Evolutionary conservation across 2,888 invertebrate genomes (phyloP).

Genomic region (Drosophila pegasa): DNA sequence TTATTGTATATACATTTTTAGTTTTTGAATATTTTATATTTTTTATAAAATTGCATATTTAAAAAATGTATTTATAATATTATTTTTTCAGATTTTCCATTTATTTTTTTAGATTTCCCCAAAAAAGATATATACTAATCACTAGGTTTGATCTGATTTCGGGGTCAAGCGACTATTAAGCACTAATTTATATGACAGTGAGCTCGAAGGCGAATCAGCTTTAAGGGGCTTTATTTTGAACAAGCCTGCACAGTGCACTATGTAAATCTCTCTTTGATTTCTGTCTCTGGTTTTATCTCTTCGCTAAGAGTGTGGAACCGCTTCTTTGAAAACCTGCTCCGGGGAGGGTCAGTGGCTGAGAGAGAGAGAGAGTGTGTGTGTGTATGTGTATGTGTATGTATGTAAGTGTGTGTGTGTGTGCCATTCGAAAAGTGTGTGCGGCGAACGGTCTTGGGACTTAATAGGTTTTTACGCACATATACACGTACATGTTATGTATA

Average conservation of each 20-base stretch:
- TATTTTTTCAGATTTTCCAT: too few relatives aligned
- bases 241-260: conserved; percentile 22
- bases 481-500: conserved; percentile 9
- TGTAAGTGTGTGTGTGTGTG: conserved; percentile 4
- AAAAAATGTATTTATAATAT: too few relatives aligned
- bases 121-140: background rate
- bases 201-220: conserved; percentile 8
- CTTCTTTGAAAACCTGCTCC: conserved; percentile 48
- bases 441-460: conserved; percentile 21
- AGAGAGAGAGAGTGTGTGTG: conserved; percentile 15
- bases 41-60: too few relatives aligned
- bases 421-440: conserved; percentile 19
- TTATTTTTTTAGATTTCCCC: too few relatives aligned
- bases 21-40: too few relatives aligned
- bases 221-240: conserved; percentile 16
- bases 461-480: conserved; percentile 28
- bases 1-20: too few relatives aligned
- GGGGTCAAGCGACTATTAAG: background rate
- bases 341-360: conserved; percentile 55
- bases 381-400: conserved; percentile 4
- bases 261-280: conserved; percentile 26
- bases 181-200: background rate
- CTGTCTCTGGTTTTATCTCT: conserved; percentile 19
- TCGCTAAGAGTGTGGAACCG: conserved; percentile 29
- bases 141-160: background rate